Conservation (phyloP, 1,140 invertebrate species). For the Monochamus saltuarius region DNA sequence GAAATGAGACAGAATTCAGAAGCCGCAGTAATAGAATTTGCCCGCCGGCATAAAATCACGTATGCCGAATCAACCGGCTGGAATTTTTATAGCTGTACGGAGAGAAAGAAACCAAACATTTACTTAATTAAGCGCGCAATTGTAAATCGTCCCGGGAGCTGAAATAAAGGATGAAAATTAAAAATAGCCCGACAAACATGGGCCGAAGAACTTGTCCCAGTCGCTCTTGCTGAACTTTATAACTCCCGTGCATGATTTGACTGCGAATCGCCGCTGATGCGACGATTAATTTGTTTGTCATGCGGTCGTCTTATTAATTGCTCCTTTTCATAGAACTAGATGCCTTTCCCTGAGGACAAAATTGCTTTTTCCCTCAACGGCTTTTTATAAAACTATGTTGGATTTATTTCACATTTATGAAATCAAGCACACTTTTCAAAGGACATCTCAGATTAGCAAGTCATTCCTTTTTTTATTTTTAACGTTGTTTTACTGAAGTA, state of each 20-base stretch:
- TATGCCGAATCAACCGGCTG: conserved; percentile 23
- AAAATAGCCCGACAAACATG: conserved; percentile 34
- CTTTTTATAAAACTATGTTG: too few relatives aligned
- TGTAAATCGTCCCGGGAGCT: conserved; percentile 19
- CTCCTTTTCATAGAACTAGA: conserved; percentile 16
- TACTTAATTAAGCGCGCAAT: conserved; percentile 27
- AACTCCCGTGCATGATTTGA: conserved; percentile 30
- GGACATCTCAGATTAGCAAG: too few relatives aligned
- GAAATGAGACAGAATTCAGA: too few relatives aligned
- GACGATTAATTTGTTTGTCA: conserved; percentile 31
- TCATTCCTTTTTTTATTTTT: too few relatives aligned
- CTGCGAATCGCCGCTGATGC: conserved; percentile 26
- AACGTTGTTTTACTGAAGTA: too few relatives aligned
- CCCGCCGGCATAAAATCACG: conserved; percentile 21
- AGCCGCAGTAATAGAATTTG: too few relatives aligned
- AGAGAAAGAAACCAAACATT: conserved; percentile 23
- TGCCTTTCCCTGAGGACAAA: neutral
- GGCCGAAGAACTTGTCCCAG: conserved; percentile 21
- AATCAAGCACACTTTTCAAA: too few relatives aligned
- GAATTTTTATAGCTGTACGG: conserved; percentile 21
- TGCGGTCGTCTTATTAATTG: conserved; percentile 22
- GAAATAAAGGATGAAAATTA: conserved; percentile 28
- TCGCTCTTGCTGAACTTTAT: conserved; percentile 26
- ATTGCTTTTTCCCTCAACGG: too few relatives aligned
- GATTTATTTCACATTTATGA: too few relatives aligned